phyloP scores from a whole-genome alignment of 2,797 vertebrate genomes.

The Microctenopoma steveboyesi region DNA sequence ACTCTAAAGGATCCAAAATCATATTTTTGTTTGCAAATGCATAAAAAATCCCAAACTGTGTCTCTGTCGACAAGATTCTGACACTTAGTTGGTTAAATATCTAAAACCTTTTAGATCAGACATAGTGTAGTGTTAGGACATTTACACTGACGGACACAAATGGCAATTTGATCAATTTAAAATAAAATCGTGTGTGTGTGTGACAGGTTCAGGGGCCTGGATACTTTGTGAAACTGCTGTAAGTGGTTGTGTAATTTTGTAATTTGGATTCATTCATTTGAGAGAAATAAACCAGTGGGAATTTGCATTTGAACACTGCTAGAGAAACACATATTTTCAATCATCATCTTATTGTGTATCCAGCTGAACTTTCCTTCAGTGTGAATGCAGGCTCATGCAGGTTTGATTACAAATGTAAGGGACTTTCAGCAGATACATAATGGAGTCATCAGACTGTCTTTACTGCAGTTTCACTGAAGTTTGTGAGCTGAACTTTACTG shows the following conservation, averaged over 20 bases:
- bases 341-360: conserved; percentile 9
- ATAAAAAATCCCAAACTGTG: too few relatives aligned
- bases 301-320: not conserved
- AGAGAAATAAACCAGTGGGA: conserved; percentile 6
- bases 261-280: conserved; percentile 4
- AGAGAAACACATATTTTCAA: conserved; percentile 16
- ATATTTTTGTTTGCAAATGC: too few relatives aligned
- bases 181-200: not conserved
- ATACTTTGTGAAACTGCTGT: too few relatives aligned
- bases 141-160: not conserved
- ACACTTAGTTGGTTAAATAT: too few relatives aligned
- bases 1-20: too few relatives aligned
- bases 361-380: conserved; percentile 12
- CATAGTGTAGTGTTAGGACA: too few relatives aligned
- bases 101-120: not conserved
- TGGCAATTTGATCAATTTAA: not conserved
- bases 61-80: too few relatives aligned
- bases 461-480: conserved; percentile 2
- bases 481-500: conserved; percentile 4
- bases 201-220: not conserved
- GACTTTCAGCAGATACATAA: conserved; percentile 14
- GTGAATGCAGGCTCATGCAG: conserved; percentile 7
- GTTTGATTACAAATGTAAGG: conserved; percentile 15
- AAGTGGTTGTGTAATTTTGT: conserved; percentile 3
- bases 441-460: conserved; percentile 2